phyloP scores from a whole-genome alignment of 2,113 vertebrate genomes.

The Ranitomeya imitator region DNA sequence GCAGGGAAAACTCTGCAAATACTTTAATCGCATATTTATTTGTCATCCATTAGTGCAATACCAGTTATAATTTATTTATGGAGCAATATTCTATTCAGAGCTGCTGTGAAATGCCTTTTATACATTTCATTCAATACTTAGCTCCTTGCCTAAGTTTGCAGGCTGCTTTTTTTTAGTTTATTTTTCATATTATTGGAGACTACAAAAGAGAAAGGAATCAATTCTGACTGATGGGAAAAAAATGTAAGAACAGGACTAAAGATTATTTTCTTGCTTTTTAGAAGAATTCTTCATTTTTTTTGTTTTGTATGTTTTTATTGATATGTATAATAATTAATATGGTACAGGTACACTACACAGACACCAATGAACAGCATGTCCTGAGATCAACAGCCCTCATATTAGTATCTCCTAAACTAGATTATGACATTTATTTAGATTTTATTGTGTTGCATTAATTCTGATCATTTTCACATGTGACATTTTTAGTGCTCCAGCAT shows the following conservation, averaged over 20 bases:
- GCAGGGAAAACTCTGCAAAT: constrained; percentile 37
- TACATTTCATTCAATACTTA: not conserved
- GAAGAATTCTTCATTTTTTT: not conserved
- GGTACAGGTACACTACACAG: not conserved
- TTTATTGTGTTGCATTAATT: not conserved
- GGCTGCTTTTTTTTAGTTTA: not conserved
- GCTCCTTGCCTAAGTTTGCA: not conserved
- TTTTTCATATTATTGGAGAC: not conserved
- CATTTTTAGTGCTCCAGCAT: not conserved
- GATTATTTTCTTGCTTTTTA: not conserved
- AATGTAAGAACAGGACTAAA: not conserved
- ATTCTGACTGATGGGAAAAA: not conserved
- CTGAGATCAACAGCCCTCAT: not conserved
- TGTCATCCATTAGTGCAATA: constrained; percentile 46
- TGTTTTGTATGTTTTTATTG: not conserved
- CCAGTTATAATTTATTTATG: constrained; percentile 48
- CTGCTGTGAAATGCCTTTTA: not conserved
- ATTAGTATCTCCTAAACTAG: not conserved
- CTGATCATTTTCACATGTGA: not conserved
- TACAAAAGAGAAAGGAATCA: not conserved
- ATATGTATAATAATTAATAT: not conserved
- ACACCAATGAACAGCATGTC: not conserved
- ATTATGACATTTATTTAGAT: not conserved
- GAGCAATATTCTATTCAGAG: constrained; percentile 23
- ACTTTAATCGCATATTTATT: constrained; percentile 45